Base-by-base conservation (phyloP, 2,113 vertebrate genomes). In the Microtus oregoni region DNA sequence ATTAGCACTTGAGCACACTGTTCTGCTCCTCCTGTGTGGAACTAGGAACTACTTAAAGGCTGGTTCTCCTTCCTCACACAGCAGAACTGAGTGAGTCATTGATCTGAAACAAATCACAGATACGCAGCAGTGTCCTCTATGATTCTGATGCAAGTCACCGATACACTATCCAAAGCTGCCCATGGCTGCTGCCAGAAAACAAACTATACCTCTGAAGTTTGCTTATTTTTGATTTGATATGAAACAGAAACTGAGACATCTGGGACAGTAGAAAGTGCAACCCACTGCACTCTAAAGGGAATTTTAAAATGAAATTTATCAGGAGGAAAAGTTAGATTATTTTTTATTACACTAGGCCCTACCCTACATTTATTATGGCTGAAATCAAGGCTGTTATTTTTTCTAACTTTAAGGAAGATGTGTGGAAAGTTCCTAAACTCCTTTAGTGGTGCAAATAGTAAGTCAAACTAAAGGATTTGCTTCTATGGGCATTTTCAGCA, bases 221-320 rank as follows among this genome's bases (percentile, higher is more conserved):
- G 52, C 22, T 87, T n/a, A 32, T 85, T 85, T 85, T 55, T 11
- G 88, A 26, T 67, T 6, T 82, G 28, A 41, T 61, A 79, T 61
- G 67, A 79, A 24, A 88, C 2, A 92, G n/a, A 30, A 85, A 73
- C 28, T 47, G 14, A 68, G 68, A 52, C 35, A 26, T 24, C 7
- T 78, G 22, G 30, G 35, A 90, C 14, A 3, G 20, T 15, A 12
- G 41, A 68, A 55, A 38, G 35, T 78, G 8, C 41, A 52, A n/a
- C 52, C 61, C 15, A 88, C 22, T 13, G 4, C 14, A 3, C 11
- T 82, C 14, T 35, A 82, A 67, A 13, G 47, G 47, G 35, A 83
- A 87, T 44, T 4, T n/a, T 67, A 72, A 86, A 58, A 92, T 67
- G 22, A 77, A 94, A 96, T 63, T 89, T 83, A 75, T 44, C 20